Evolutionary conservation across 2,797 vertebrate genomes (phyloP), one percentile per base, ranked within the genome.

Genomic region (Gymnothorax javanicus): DNA sequence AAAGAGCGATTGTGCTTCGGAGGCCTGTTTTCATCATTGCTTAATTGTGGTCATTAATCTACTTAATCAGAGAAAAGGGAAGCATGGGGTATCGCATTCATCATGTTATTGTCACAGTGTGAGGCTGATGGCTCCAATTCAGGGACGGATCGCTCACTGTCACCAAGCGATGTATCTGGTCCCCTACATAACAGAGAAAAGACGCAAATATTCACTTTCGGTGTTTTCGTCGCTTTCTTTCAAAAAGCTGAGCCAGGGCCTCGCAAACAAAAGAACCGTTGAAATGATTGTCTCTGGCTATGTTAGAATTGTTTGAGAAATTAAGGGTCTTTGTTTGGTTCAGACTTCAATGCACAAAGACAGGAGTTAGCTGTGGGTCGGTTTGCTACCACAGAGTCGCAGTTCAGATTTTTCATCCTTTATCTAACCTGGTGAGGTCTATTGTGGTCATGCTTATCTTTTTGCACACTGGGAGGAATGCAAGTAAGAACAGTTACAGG

Each of bases 11-110:
- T 52, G 43, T 33, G 33, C 82, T 56, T 54, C 20, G n/a, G 50
- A 58, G 62, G 59, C 73, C 60, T 86, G 62, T 86, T 86, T 85
- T 67, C 77, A 83, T 88, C 77, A 84, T 73, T 9, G 52, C 60
- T n/a, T 88, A 84, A 88, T 88, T 85, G 84, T 69, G 64, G 84
- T 33, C 84, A 88, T 88, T 83, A 88, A 88, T 88, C 87, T 85
- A 75, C 62, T 88, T 88, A 86, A 86, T 83, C 87, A 88, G 62
- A 82, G 84, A 60, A 64, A 43, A 71, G 62, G 54, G 58, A 81
- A 52, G 75, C 84, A n/a, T 79, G 27, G 84, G 50, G 83, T 33
- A 82, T 69, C 84, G 33, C 84, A 88, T 88, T 83, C 54, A 88
- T 88, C 84, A 86, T 52, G n/a, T 4, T 71, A 75, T 17, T 60